Percentiles rank a stretch among this genome's conserved stretches.
phyloP scores from a whole-genome alignment of 2,888 invertebrate genomes.

The Drosophila rellima region DNA sequence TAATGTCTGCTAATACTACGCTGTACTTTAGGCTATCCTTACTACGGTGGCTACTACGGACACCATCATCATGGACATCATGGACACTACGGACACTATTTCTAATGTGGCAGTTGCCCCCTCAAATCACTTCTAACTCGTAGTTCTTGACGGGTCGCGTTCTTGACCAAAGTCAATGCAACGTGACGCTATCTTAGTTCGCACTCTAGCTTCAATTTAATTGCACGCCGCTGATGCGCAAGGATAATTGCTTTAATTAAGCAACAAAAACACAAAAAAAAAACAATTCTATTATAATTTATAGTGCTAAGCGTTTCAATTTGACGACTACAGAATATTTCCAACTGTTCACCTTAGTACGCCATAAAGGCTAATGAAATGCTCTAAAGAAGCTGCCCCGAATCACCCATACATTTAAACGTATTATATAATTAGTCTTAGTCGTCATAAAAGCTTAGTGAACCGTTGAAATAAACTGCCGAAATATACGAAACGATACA shows the following conservation, averaged over 20 bases:
- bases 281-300: conserved; percentile 44
- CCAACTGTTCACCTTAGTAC: conserved; percentile 28
- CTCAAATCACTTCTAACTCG: conserved; percentile 23
- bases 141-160: conserved; percentile 20
- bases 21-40: conserved; percentile 65
- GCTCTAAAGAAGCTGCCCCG: conserved; percentile 28
- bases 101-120: conserved; percentile 42
- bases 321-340: conserved; percentile 27
- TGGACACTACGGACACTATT: conserved; percentile 79
- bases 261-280: conserved; percentile 66
- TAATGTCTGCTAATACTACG: not conserved
- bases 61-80: conserved; percentile 68
- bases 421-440: conserved; percentile 60
- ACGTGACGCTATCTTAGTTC: conserved; percentile 33
- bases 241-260: conserved; percentile 77
- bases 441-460: conserved; percentile 52
- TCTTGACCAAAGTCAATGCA: conserved; percentile 57
- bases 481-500: conserved; percentile 24
- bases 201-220: conserved; percentile 66
- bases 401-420: conserved; percentile 42
- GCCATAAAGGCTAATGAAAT: conserved; percentile 28
- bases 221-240: conserved; percentile 44
- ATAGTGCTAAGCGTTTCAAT: conserved; percentile 34
- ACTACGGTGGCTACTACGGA: conserved; percentile 82
- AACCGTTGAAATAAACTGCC: conserved; percentile 46